Evolutionary conservation across 37 sponge, comb jelly and placozoan genomes (phyloP), one percentile per base, ranked within the genome.

Genomic region (Corticium candelabrum): DNA sequence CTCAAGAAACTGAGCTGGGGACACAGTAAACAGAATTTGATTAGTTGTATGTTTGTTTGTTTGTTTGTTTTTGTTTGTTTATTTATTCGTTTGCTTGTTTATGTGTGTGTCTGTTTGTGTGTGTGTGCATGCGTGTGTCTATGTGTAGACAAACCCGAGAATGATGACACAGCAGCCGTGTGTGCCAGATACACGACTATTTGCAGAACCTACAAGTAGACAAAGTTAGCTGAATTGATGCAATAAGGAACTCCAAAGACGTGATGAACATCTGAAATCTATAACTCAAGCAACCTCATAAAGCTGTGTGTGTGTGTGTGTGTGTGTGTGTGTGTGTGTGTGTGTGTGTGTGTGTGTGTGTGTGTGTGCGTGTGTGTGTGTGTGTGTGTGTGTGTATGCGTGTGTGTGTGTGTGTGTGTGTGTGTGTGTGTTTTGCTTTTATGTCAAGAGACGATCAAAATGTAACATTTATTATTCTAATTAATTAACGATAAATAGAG

Each of bases 221-320:
- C 72, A 57, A 85, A 94, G 72, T 94, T 94, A 38, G 92, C 95
- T 29, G 93, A 86, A 72, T 94, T 94, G 74, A 94, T 91, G 0
- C 87, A 80, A 41, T 86, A 87, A 0, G 95, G 82, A 3, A 88
- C 78, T 15, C 95, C 95, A 82, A 81, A 94, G 43, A 94, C 82
- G 30, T 74, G 80, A 84, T 94, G 95, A 30, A 92, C 89, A 33
- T 90, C 94, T 89, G 38, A 1, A 40, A 70, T 4, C 4, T n/a
- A n/a, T 5, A 4, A 70, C 5, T 70, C 32, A 70, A 70, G 35
- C 32, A 5, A 15, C 31, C 31, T 7, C 35, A 4, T 5, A 70
- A 70, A 70, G 5, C 36, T 29, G n/a, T n/a, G n/a, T n/a, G 90
- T 67, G 95, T 82, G 69, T 76, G 77, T 3, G 35, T 37, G 39